Evolutionary conservation across 2,113 vertebrate genomes (phyloP).

Genomic region (Malurus melanocephalus): DNA sequence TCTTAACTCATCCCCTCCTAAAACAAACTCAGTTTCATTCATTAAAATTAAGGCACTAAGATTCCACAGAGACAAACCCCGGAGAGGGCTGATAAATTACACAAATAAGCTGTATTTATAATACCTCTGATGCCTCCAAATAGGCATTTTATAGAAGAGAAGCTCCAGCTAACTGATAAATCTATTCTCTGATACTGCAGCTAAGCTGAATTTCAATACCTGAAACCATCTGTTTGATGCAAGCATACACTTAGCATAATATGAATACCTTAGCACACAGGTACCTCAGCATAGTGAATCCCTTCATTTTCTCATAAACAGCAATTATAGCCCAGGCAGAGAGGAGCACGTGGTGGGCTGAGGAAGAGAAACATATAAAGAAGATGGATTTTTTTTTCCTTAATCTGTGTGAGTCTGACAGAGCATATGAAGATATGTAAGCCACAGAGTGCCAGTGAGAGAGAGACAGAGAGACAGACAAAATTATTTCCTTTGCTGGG

Average conservation of each 20-base stretch:
- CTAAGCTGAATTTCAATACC: constrained; percentile 20
- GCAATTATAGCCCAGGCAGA: constrained; percentile 9
- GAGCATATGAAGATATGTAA: constrained; percentile 10
- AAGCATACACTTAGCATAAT: constrained; percentile 12
- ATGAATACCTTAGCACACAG: constrained; percentile 7
- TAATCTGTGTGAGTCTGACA: not conserved
- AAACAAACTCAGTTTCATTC: constrained; percentile 62
- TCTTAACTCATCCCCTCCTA: constrained; percentile 50
- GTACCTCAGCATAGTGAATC: not conserved
- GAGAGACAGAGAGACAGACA: constrained; percentile 35
- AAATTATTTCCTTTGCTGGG: constrained; percentile 52
- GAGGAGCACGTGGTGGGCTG: not conserved
- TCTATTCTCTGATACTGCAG: constrained; percentile 31
- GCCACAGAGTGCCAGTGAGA: constrained; percentile 2
- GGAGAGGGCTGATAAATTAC: constrained; percentile 45
- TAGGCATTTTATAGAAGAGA: constrained; percentile 45
- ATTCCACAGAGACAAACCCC: constrained; percentile 49
- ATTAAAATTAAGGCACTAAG: constrained; percentile 59
- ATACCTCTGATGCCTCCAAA: constrained; percentile 48
- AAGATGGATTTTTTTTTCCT: constrained; percentile 12
- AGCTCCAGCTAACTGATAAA: constrained; percentile 45
- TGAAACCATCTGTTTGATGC: constrained; percentile 51
- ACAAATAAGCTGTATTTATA: constrained; percentile 65
- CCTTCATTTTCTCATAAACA: constrained; percentile 27
- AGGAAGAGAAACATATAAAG: constrained; percentile 12